Base-by-base conservation (phyloP, 2,888 invertebrate species). In the Drosophila borealis region DNA sequence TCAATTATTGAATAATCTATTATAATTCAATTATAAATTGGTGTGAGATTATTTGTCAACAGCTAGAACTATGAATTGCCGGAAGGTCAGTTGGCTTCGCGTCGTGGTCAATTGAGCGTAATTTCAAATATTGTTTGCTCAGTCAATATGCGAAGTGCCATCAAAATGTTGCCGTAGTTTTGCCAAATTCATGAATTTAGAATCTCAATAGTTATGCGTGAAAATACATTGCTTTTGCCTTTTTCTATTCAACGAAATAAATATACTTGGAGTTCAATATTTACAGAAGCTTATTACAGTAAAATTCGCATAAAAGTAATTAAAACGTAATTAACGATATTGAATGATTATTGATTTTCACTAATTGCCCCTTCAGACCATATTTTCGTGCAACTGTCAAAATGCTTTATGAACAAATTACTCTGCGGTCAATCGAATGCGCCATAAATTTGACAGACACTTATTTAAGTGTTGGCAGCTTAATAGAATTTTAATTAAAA, bases 271-370 rank as follows among this genome's bases (percentile, higher is more conserved):
- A n/a, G n/a, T n/a, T 51, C 17, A 51, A 29, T 53, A 33, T 41
- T 17, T 29, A 13, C 9, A 8, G 8, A 9, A 29, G 39, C 5
- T 41, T 13, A 33, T 53, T 33, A 19, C 9, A 10, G 29, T 8
- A 17, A 17, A 41, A 9, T 13, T 29, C 29, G 11, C 8, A 13
- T 29, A 3, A 13, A 8, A 19, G 41, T 19, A 41, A 33, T 53
- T 53, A 53, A 41, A 53, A 33, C 29, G 41, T 17, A 17, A 41
- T 53, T 53, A 53, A 41, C 37, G 17, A 29, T 29, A 53, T 39
- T 41, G 13, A 39, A 41, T 33, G 8, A 41, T 41, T 53, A 33
- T 53, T 41, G 53, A 53, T 53, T 53, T 17, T 9, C 9, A 9
- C 53, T 33, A 10, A 39, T 29, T 41, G n/a, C 8, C 17, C 6